These are phyloP conservation scores for Gila robusta DNA, from an alignment of 2,797 vertebrate species.

Conservation along the genomic window DNA sequence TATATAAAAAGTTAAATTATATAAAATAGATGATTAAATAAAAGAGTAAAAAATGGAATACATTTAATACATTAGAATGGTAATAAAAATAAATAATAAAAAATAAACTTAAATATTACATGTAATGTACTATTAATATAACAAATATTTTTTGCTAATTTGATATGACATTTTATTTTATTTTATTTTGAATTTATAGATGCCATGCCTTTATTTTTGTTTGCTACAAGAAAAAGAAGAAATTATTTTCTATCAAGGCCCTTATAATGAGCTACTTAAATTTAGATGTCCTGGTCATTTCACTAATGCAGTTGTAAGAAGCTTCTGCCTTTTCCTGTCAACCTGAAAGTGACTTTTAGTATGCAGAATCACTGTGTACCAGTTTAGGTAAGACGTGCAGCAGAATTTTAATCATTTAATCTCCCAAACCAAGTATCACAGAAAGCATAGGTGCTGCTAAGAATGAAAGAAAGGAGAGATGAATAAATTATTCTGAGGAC, in stretches of 20 bases:
- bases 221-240: not conserved
- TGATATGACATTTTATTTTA: not conserved
- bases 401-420: slow-evolving; percentile 39
- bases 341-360: slow-evolving; percentile 43
- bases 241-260: not conserved
- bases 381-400: slow-evolving; percentile 35
- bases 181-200: not conserved
- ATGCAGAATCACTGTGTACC: slow-evolving; percentile 45
- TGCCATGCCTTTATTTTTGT: not conserved
- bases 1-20: not conserved
- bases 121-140: not conserved
- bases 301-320: slow-evolving; percentile 24
- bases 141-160: not conserved
- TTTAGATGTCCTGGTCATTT: slow-evolving; percentile 5
- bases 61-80: not conserved
- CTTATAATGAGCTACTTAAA: not conserved
- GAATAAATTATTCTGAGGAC: not conserved
- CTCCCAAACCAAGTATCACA: slow-evolving; percentile 23
- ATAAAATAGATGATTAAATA: not conserved
- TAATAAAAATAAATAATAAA: not conserved
- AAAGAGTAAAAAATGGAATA: not conserved
- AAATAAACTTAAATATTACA: not conserved
- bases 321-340: slow-evolving; percentile 35
- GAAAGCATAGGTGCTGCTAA: not conserved
- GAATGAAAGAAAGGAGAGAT: not conserved